These are phyloP conservation scores for Leucania comma DNA, from an alignment of 2,888 invertebrate species.

Conservation along the genomic window DNA sequence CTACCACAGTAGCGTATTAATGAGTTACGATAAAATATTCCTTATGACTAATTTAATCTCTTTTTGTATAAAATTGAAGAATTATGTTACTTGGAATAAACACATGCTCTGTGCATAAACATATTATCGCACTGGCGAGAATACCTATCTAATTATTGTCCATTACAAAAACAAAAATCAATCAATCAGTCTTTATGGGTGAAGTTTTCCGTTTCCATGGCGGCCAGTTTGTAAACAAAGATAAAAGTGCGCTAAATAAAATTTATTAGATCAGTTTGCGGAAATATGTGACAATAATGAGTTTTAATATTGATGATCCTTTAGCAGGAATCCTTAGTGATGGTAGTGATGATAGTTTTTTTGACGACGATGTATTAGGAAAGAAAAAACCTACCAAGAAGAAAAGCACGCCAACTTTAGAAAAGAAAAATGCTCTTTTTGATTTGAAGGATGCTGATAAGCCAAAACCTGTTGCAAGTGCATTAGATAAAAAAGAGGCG, in stretches of 20 bases:
- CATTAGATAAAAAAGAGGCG: constrained; percentile 70
- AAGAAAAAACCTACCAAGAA: constrained; percentile 84
- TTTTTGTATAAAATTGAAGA: not conserved
- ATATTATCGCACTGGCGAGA: not conserved
- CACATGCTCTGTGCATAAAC: no score
- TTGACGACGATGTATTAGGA: constrained; percentile 91
- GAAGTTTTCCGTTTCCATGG: constrained; percentile 78
- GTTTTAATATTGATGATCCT: constrained; percentile 92
- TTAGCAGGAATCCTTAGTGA: constrained; percentile 92
- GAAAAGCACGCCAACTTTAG: constrained; percentile 74
- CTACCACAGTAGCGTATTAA: not conserved
- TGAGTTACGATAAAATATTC: not conserved
- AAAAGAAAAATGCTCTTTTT: constrained; percentile 84
- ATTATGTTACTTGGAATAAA: not conserved
- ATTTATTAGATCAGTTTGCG: constrained; percentile 34
- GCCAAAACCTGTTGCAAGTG: constrained; percentile 61
- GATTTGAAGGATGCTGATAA: constrained; percentile 77
- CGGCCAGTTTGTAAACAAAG: constrained; percentile 77
- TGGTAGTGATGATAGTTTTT: constrained; percentile 93
- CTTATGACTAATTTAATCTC: no score
- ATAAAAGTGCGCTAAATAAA: constrained; percentile 29
- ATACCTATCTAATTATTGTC: not conserved
- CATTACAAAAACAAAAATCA: not conserved
- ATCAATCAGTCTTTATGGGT: constrained; percentile 31
- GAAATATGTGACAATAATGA: constrained; percentile 76